Conservation (phyloP, 2,797 vertebrate species). For the Tragopan temminckii region DNA sequence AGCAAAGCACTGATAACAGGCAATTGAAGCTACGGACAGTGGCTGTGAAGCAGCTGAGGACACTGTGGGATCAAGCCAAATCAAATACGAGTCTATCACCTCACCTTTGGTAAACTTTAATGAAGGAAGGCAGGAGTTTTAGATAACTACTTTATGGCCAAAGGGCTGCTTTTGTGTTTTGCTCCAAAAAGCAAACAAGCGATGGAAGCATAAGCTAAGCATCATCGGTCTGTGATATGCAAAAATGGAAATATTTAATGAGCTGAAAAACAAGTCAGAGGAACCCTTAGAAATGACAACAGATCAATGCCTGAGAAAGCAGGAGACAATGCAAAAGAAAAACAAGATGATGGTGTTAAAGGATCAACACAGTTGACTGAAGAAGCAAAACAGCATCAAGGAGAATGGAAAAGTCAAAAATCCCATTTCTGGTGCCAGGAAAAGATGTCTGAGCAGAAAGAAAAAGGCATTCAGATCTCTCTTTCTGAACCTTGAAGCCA, state of each 20-base stretch:
- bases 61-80: background rate
- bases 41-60: background rate
- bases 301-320: conserved; percentile 7
- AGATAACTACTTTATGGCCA: background rate
- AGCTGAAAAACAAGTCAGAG: conserved; percentile 38
- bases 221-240: background rate
- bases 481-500: background rate
- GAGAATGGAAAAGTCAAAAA: background rate
- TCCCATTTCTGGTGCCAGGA: background rate
- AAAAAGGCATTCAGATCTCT: background rate
- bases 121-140: background rate
- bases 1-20: background rate
- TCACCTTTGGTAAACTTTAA: background rate
- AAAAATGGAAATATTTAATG: background rate
- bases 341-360: background rate
- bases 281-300: background rate
- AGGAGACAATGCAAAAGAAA: background rate
- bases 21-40: background rate
- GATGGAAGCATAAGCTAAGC: background rate
- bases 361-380: background rate
- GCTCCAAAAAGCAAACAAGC: background rate
- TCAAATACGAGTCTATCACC: background rate
- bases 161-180: background rate
- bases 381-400: conserved; percentile 17
- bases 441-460: background rate